Evolutionary conservation across 2,113 vertebrate species (phyloP).

Genomic region (Cervus canadensis): DNA sequence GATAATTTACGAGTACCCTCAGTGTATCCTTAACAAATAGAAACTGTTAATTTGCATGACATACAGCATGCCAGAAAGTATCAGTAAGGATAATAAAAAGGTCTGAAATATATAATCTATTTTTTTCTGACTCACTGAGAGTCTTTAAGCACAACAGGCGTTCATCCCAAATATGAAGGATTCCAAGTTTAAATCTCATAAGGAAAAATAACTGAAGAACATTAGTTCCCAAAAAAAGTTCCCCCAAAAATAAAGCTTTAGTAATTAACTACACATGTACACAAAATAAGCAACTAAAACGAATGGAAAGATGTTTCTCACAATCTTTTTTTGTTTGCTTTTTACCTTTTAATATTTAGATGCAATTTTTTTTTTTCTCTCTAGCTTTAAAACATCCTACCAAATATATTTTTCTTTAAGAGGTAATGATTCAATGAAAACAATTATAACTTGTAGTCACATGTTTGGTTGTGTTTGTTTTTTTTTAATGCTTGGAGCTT

Average conservation of each 20-base stretch:
- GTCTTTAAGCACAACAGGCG: not conserved
- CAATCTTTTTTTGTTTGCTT: not conserved
- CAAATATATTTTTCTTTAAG: not conserved
- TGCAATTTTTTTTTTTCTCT: not conserved
- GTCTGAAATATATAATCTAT: not conserved
- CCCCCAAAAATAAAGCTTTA: constrained; percentile 29
- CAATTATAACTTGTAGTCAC: not conserved
- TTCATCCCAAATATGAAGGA: constrained; percentile 65
- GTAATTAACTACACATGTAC: constrained; percentile 43
- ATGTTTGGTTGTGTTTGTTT: not conserved
- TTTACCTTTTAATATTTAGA: not conserved
- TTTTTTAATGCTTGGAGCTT: not conserved
- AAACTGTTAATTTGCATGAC: constrained; percentile 56
- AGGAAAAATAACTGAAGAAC: constrained; percentile 38
- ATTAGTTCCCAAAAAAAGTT: constrained; percentile 48
- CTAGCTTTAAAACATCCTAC: not conserved
- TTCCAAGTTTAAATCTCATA: constrained; percentile 51
- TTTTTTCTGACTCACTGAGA: constrained; percentile 47
- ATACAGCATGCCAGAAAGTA: constrained; percentile 72
- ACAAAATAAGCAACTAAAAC: constrained; percentile 50
- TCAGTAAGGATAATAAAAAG: constrained; percentile 39
- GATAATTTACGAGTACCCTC: constrained; percentile 51
- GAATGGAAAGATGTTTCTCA: not conserved
- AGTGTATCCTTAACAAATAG: not conserved
- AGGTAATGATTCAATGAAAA: not conserved